Conservation (phyloP, 2,888 invertebrate genomes). For the Sipunculus nudus region DNA sequence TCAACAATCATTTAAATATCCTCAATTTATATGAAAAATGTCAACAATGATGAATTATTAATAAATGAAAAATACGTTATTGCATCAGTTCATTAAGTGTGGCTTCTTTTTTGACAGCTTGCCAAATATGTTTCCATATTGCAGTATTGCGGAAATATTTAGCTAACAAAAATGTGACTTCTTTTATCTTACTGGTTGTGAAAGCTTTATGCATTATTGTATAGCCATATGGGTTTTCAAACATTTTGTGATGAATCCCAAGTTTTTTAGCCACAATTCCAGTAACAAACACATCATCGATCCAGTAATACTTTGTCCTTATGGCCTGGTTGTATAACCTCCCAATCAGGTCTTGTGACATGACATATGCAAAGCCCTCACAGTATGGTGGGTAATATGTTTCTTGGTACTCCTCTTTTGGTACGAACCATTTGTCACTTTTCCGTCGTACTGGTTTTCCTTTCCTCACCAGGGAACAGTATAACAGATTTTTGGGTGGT, state of each 20-base stretch:
- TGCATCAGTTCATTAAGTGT: too few relatives aligned
- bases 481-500: constrained; percentile 37
- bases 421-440: constrained; percentile 47
- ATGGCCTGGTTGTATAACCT: constrained; percentile 38
- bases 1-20: too few relatives aligned
- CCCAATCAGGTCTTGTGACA: constrained; percentile 33
- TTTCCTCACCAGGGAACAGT: constrained; percentile 43
- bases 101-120: too few relatives aligned
- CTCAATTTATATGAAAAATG: too few relatives aligned
- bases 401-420: constrained; percentile 14
- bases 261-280: constrained; percentile 43
- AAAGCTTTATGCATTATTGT: too few relatives aligned
- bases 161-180: too few relatives aligned
- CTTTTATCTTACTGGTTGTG: too few relatives aligned
- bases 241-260: constrained; percentile 23
- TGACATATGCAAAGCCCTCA: constrained; percentile 48
- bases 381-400: constrained; percentile 49
- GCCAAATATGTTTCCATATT: too few relatives aligned
- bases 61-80: too few relatives aligned
- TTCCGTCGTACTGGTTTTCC: constrained; percentile 33
- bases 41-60: too few relatives aligned
- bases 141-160: too few relatives aligned
- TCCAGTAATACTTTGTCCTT: constrained; percentile 43
- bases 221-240: constrained; percentile 13
- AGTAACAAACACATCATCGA: constrained; percentile 55